Percentiles rank a stretch among this genome's conserved stretches.
Conservation (phyloP, 64 coral and sea anemone species). For the Stichodactyla mertensii region DNA sequence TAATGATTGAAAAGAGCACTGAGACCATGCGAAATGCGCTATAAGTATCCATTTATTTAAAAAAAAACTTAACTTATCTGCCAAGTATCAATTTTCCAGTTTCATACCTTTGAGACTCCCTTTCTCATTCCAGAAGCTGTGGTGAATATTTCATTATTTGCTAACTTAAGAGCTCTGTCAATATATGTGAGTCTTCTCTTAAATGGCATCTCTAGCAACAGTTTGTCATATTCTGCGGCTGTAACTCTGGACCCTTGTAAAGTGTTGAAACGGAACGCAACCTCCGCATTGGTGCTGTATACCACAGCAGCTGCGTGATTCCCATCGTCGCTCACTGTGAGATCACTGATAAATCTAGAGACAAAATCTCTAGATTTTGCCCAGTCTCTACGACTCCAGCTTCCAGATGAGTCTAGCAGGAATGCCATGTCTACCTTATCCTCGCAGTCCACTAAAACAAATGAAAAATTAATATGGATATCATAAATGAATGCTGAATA, state of each 20-base stretch:
- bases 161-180: slow-evolving; percentile 56
- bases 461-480: not conserved
- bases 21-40: too few relatives aligned
- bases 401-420: slow-evolving; percentile 51
- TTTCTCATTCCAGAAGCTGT: slow-evolving; percentile 58
- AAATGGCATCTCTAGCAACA: slow-evolving; percentile 26
- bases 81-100: not conserved
- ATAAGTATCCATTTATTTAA: not conserved
- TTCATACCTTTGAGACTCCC: not conserved
- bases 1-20: too few relatives aligned
- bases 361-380: slow-evolving; percentile 21
- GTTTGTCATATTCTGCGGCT: slow-evolving; percentile 25
- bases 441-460: not conserved
- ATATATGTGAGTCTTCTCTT: slow-evolving; percentile 63
- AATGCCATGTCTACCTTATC: slow-evolving; percentile 32
- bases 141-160: slow-evolving; percentile 51
- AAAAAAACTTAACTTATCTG: not conserved
- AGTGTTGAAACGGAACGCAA: slow-evolving; percentile 8
- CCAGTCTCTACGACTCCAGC: slow-evolving; percentile 26
- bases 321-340: slow-evolving; percentile 1
- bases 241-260: slow-evolving; percentile 50
- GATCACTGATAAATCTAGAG: slow-evolving; percentile 13
- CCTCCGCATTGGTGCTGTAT: slow-evolving; percentile 12
- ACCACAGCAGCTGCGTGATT: slow-evolving; percentile 29
- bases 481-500: too few relatives aligned